Evolutionary conservation across 2,888 invertebrate species (phyloP), one percentile per base, ranked within the genome.

Genomic region (Mythimna pallens): DNA sequence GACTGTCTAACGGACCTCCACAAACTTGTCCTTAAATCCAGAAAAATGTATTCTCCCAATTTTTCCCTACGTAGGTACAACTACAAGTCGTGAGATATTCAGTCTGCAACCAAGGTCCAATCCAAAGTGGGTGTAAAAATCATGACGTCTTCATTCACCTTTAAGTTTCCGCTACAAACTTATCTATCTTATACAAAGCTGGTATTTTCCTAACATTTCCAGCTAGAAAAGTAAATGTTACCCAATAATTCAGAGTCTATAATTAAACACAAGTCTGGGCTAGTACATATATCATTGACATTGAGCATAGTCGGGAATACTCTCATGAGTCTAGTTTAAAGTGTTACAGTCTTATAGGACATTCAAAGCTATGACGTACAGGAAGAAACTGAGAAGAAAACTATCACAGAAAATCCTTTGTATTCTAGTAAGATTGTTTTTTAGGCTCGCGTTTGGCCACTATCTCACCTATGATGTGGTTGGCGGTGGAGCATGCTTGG

Each of bases 261-360:
- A 25, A 61, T 80, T 63, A 67, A 66, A 71, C 25, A 30, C 2
- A 54, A 58, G 25, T 17, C 22, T 67, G 14, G 50, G 57, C 14
- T 63, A 59, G 73, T 76, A 79, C 70, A 79, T 78, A 85, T 69
- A 69, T 71, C 58, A 47, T 30, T 66, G 58, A 36, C 22, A 66
- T 59, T 59, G 36, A 66, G 68, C 73, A 76, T 55, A 73, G 73
- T 77, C 59, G 54, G 74, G 73, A 40, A 67, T 72, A 74, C 43
- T 73, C 73, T 79, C 36, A 55, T 76, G 74, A 63, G 59, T 76
- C 66, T 59, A 69, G 63, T 77, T 79, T 62, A 59, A 34, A 73
- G 36, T 67, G 61, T 63, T 40, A 57, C 8, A 55, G 22, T 34
- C 7, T 14, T 57, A 67, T 69, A 8, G 0, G 2, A 43, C 65